phyloP scores from a whole-genome alignment of 2,888 invertebrate genomes.

The Fissipunctia ypsillon region DNA sequence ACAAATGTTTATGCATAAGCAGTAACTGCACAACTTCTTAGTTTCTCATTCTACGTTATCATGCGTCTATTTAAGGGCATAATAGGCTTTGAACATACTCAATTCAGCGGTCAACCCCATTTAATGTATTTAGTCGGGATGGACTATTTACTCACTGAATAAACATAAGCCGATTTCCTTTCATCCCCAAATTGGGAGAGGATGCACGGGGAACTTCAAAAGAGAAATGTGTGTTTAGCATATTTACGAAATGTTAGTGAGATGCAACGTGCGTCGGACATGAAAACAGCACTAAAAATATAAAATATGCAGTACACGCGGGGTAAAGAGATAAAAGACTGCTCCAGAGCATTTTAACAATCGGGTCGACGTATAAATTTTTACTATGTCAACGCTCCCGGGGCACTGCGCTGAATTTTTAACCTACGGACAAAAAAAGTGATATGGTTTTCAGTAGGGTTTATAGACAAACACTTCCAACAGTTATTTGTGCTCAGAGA shows the following conservation, averaged over 20 bases:
- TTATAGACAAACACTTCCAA: slow-evolving; percentile 1
- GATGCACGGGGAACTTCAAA: neutral
- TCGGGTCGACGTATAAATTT: slow-evolving; percentile 75
- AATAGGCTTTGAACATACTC: slow-evolving; percentile 42
- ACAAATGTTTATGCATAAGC: slow-evolving; percentile 26
- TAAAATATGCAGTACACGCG: slow-evolving; percentile 58
- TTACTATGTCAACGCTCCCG: slow-evolving; percentile 65
- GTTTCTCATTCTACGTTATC: neutral
- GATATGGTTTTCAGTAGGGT: slow-evolving; percentile 50
- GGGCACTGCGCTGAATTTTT: slow-evolving; percentile 68
- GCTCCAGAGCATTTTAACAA: slow-evolving; percentile 68
- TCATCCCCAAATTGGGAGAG: slow-evolving; percentile 13
- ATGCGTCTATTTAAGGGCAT: slow-evolving; percentile 19
- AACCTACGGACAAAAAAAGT: slow-evolving; percentile 60
- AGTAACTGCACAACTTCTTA: neutral
- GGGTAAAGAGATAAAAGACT: slow-evolving; percentile 54
- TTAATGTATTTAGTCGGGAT: slow-evolving; percentile 28
- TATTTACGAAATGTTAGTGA: slow-evolving; percentile 29
- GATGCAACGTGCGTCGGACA: slow-evolving; percentile 29
- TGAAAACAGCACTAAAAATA: slow-evolving; percentile 42
- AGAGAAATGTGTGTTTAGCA: slow-evolving; percentile 16
- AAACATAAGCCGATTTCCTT: slow-evolving; percentile 31
- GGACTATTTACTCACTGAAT: slow-evolving; percentile 36
- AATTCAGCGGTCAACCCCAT: slow-evolving; percentile 32
- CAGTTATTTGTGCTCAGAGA: slow-evolving; percentile 6